Conservation (phyloP, 2,888 invertebrate genomes). For the Perithous albicinctus region DNA sequence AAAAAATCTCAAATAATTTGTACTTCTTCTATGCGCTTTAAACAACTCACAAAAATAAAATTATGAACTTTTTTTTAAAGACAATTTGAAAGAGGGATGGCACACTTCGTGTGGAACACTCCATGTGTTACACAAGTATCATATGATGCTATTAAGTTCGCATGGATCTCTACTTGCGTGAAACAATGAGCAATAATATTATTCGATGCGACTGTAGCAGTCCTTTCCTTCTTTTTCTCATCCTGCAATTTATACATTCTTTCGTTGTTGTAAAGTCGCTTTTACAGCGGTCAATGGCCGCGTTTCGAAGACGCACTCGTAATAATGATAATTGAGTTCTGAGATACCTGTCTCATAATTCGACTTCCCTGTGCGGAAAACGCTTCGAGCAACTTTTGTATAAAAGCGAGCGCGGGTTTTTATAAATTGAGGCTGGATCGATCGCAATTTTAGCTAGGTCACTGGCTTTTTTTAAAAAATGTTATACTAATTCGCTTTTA, state of each 20-base stretch:
- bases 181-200: constrained; percentile 20
- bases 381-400: constrained; percentile 1
- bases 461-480: background rate
- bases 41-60: too few relatives aligned
- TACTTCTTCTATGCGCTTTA: too few relatives aligned
- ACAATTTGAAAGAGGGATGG: too few relatives aligned
- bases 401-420: background rate
- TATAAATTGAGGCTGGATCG: background rate
- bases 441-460: background rate
- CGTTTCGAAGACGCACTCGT: constrained; percentile 7
- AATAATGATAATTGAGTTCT: constrained; percentile 18
- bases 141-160: constrained; percentile 42
- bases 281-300: constrained; percentile 19
- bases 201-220: constrained; percentile 1
- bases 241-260: background rate
- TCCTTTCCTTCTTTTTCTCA: constrained; percentile 5
- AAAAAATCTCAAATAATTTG: too few relatives aligned
- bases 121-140: constrained; percentile 32
- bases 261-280: background rate
- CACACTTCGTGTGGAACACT: too few relatives aligned
- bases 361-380: constrained; percentile 2
- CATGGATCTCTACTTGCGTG: constrained; percentile 16
- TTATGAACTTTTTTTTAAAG: too few relatives aligned
- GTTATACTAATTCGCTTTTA: background rate
- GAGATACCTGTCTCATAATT: background rate